A percentile compares a stretch with the other conserved stretches of the same genome.
Evolutionary conservation across 30 jellyfish, hydroid and myxozoan genomes (phyloP).

Genomic region (Chrysaora quinquecirrha): DNA sequence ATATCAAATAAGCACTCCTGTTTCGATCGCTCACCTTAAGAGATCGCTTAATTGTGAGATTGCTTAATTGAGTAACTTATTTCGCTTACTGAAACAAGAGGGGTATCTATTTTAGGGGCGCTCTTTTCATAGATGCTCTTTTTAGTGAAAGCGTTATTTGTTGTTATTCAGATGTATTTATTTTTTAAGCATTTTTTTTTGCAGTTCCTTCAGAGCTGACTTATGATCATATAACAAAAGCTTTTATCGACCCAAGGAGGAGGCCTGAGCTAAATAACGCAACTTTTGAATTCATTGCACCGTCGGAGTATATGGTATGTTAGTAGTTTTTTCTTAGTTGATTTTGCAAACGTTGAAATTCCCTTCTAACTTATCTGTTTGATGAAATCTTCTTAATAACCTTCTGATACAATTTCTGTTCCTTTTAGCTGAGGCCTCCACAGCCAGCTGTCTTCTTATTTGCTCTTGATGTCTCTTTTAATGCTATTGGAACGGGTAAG

Average conservation of each 20-base stretch:
- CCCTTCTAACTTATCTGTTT: background rate
- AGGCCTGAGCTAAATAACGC: constrained; percentile 84
- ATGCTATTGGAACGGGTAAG: constrained; percentile 89
- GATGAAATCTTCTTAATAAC: background rate
- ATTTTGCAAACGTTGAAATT: background rate
- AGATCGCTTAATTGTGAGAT: no score
- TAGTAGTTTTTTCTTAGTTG: no score
- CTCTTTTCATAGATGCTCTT: no score
- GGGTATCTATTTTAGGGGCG: no score
- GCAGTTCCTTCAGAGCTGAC: constrained; percentile 86
- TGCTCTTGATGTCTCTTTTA: constrained; percentile 86
- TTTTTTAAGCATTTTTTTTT: no score
- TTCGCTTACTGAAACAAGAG: no score
- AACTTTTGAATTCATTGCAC: constrained; percentile 86
- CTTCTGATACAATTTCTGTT: background rate
- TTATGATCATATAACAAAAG: constrained; percentile 74
- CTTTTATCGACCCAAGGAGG: constrained; percentile 73
- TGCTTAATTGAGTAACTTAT: no score
- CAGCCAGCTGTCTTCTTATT: constrained; percentile 88
- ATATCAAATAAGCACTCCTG: no score
- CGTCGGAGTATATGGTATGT: constrained; percentile 93
- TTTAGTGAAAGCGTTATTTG: no score
- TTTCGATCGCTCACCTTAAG: no score
- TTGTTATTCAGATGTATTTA: no score
- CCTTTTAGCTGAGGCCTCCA: constrained; percentile 89